Conservation (phyloP, 2,797 vertebrate species). For the Bryconaethiops microstoma region DNA sequence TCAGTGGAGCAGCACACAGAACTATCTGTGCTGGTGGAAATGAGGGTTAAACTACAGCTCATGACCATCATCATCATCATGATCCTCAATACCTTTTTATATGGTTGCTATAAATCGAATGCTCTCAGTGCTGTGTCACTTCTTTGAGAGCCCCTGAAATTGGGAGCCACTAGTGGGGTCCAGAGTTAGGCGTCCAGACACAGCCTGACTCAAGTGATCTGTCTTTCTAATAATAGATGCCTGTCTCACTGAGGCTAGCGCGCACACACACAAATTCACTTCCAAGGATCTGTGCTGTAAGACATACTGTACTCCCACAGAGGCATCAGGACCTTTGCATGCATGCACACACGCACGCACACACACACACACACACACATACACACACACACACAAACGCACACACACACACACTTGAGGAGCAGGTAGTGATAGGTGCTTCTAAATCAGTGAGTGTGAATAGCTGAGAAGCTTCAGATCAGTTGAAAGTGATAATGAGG, state of each 20-base stretch:
- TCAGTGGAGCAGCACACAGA: slow-evolving; percentile 9
- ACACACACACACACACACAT: slow-evolving; percentile 5
- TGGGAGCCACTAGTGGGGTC: slow-evolving; percentile 51
- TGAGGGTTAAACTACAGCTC: neutral
- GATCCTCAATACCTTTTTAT: neutral
- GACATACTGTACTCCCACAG: slow-evolving; percentile 54
- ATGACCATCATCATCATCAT: slow-evolving; percentile 4
- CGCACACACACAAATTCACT: slow-evolving; percentile 26
- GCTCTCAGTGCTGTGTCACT: slow-evolving; percentile 38
- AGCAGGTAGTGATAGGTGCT: slow-evolving; percentile 51
- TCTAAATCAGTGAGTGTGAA: slow-evolving; percentile 58
- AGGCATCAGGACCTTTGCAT: slow-evolving; percentile 17
- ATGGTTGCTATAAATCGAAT: slow-evolving; percentile 2
- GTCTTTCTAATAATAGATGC: slow-evolving; percentile 62
- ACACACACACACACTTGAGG: slow-evolving; percentile 18
- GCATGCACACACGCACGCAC: slow-evolving; percentile 21
- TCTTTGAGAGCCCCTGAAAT: slow-evolving; percentile 29
- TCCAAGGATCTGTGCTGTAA: slow-evolving; percentile 49
- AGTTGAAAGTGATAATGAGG: slow-evolving; percentile 49
- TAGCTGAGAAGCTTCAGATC: slow-evolving; percentile 48
- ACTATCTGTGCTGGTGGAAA: slow-evolving; percentile 5
- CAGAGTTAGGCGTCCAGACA: slow-evolving; percentile 54
- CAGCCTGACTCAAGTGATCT: slow-evolving; percentile 55
- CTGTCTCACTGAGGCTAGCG: slow-evolving; percentile 41
- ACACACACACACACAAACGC: slow-evolving; percentile 19